phyloP scores from a whole-genome alignment of 1,140 invertebrate species.

The Sitobion miscanthi region DNA sequence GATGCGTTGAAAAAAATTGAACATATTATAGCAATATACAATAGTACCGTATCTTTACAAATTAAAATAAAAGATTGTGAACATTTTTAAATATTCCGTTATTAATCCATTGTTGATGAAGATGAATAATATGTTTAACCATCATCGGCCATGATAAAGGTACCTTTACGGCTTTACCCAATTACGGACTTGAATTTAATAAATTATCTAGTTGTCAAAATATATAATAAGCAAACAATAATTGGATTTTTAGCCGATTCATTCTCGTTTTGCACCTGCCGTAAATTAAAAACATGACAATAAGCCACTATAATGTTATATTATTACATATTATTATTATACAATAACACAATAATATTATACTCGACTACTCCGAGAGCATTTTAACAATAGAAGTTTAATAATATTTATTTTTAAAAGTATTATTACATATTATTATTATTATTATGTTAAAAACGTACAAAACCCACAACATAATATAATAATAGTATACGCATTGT shows the following conservation, averaged over 20 bases:
- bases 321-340: not conserved
- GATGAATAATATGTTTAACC: not conserved
- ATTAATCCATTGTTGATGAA: not conserved
- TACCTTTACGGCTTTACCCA: not conserved
- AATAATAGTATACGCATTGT: not conserved
- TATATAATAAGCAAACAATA: constrained; percentile 13
- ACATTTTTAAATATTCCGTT: not conserved
- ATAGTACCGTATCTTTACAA: too few relatives aligned
- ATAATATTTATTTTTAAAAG: constrained; percentile 17
- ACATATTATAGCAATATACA: too few relatives aligned
- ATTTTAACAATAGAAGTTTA: constrained; percentile 3
- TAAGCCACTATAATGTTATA: not conserved
- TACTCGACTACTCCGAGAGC: not conserved
- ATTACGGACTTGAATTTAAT: not conserved
- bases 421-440: constrained; percentile 11
- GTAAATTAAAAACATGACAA: not conserved
- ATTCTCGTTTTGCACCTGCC: not conserved
- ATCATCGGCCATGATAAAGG: not conserved
- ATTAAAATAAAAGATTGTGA: too few relatives aligned
- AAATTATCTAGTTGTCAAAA: constrained; percentile 10
- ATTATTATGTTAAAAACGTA: not conserved
- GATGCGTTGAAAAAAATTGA: not conserved
- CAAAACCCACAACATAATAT: constrained; percentile 9
- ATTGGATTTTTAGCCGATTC: not conserved
- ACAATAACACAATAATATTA: not conserved